phyloP scores from a whole-genome alignment of 2,797 vertebrate genomes.

The Apogon hyalosoma region DNA sequence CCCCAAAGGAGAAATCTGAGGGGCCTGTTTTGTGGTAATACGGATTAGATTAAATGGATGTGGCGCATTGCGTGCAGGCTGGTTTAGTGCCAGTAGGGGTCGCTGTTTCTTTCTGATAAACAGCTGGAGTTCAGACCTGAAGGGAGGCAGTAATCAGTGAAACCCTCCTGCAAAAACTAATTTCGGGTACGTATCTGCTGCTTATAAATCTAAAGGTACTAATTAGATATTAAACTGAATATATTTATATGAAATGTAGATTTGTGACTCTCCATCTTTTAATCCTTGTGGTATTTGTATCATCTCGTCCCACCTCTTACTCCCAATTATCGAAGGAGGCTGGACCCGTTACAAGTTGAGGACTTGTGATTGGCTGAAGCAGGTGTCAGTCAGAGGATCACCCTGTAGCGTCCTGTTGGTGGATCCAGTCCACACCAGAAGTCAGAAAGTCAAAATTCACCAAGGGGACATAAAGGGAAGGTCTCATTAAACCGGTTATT shows the following conservation, averaged over 20 bases:
- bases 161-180: constrained; percentile 12
- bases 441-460: constrained; percentile 76
- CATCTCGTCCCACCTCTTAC: constrained; percentile 64
- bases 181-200: neutral
- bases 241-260: neutral
- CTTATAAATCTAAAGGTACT: neutral
- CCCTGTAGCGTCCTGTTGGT: constrained; percentile 60
- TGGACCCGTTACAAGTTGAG: constrained; percentile 4
- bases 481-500: neutral
- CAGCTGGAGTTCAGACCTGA: constrained; percentile 21
- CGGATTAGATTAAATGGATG: constrained; percentile 5
- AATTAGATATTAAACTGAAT: neutral
- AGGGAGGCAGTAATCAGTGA: constrained; percentile 12
- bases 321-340: constrained; percentile 69
- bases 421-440: constrained; percentile 65
- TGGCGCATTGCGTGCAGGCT: constrained; percentile 1
- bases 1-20: constrained; percentile 12
- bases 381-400: constrained; percentile 52
- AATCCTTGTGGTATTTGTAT: constrained; percentile 19
- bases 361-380: constrained; percentile 68
- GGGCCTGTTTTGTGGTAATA: constrained; percentile 27
- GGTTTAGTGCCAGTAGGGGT: constrained; percentile 36
- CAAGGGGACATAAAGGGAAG: constrained; percentile 33
- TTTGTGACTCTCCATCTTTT: constrained; percentile 6
- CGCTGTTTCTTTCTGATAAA: constrained; percentile 62